These are phyloP conservation scores for Thalpophila matura DNA, from an alignment of 2,888 invertebrate species.

Conservation along the genomic window DNA sequence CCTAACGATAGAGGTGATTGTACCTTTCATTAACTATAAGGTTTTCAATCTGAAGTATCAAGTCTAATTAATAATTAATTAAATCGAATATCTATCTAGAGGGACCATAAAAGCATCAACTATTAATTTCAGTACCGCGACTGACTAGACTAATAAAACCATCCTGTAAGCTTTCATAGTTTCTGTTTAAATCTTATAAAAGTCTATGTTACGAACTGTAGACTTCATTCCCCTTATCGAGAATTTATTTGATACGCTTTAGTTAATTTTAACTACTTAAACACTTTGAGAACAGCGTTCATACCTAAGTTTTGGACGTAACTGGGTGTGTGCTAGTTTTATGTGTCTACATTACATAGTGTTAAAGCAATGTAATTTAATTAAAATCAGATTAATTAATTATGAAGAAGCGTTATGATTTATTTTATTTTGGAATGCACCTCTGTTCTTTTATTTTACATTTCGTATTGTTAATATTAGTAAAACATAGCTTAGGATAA, in stretches of 20 bases:
- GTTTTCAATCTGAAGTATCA: no score
- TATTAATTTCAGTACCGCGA: background rate
- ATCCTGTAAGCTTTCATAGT: constrained; percentile 28
- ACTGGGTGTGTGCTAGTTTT: background rate
- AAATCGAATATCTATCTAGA: background rate
- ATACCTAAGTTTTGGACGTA: constrained; percentile 16
- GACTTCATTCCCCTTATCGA: constrained; percentile 32
- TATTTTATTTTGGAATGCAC: no score
- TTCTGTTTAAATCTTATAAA: constrained; percentile 40
- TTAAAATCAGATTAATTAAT: no score
- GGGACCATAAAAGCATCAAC: background rate
- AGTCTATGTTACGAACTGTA: constrained; percentile 42
- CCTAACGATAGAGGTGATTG: no score
- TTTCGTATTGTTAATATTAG: no score
- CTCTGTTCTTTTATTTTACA: no score
- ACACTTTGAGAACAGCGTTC: constrained; percentile 4
- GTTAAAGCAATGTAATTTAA: no score
- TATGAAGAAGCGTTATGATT: no score
- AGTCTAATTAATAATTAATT: no score
- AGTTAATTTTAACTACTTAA: constrained; percentile 44
- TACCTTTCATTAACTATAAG: no score
- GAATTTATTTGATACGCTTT: constrained; percentile 56
- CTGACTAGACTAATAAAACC: constrained; percentile 28
- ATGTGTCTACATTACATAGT: background rate
- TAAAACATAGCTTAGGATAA: no score